Percentiles rank a stretch among this genome's conserved stretches.
Conservation (phyloP, 2,113 vertebrate genomes). For the Callorhinus ursinus region DNA sequence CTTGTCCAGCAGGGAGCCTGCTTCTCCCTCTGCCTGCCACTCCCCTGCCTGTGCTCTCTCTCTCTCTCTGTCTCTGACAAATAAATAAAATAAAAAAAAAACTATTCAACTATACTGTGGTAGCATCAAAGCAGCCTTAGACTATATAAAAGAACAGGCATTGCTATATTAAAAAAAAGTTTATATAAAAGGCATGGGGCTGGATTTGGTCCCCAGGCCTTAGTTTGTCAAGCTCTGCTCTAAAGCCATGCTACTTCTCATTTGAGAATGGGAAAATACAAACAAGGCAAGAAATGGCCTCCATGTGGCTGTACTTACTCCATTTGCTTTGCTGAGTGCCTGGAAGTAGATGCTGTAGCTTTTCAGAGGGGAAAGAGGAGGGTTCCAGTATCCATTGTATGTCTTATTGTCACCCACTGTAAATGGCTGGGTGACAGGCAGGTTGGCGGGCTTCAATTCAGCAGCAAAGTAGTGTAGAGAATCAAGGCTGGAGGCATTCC, state of each 20-base stretch:
- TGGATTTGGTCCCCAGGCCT: background rate
- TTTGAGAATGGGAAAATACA: background rate
- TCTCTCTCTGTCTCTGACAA: no score
- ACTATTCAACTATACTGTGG: background rate
- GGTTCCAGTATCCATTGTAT: conserved; percentile 98
- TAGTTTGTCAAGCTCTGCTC: background rate
- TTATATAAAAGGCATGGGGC: no score
- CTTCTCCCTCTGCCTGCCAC: no score
- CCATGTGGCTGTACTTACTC: conserved; percentile 88
- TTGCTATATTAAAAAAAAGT: background rate
- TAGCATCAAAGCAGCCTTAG: background rate
- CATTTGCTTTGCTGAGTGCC: conserved; percentile 96
- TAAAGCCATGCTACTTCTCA: background rate
- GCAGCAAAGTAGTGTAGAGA: conserved; percentile 96
- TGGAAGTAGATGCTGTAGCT: conserved; percentile 99
- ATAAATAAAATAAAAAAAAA: background rate
- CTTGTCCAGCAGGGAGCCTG: no score
- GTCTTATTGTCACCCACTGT: conserved; percentile 98
- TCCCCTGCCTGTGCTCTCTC: no score
- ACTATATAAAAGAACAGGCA: background rate
- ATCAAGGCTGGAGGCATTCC: conserved; percentile 93
- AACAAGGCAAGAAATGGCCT: background rate
- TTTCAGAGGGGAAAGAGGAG: conserved; percentile 95
- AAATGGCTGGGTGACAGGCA: conserved; percentile 93
- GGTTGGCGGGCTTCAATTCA: conserved; percentile 92